Conservation (phyloP, 2,888 invertebrate species). For the Trypoxylon attenuatum region DNA sequence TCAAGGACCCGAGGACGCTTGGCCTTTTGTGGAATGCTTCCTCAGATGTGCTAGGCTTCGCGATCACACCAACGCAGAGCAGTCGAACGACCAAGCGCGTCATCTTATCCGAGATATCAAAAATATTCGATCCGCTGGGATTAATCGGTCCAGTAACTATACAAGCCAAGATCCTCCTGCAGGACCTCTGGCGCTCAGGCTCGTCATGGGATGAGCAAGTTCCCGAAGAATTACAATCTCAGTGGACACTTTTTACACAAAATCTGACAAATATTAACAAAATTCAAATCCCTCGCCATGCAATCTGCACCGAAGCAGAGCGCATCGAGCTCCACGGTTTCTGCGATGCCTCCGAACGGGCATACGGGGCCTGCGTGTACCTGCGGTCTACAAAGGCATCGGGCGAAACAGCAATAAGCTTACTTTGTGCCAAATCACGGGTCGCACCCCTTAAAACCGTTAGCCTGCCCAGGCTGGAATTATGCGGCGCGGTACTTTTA, state of each 20-base stretch:
- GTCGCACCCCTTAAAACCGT: too few relatives aligned
- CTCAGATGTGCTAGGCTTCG: too few relatives aligned
- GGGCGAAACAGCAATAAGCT: too few relatives aligned
- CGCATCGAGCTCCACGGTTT: not conserved
- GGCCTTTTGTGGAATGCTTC: too few relatives aligned
- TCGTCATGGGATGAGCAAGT: not conserved
- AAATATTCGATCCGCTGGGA: too few relatives aligned
- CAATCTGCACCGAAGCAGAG: not conserved
- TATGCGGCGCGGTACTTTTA: too few relatives aligned
- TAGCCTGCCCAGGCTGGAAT: too few relatives aligned
- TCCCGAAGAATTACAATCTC: not conserved
- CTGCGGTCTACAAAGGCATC: not conserved
- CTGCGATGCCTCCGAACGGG: too few relatives aligned
- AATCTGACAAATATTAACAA: not conserved
- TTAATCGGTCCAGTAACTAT: not conserved
- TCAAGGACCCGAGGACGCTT: too few relatives aligned
- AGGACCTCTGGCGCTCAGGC: not conserved
- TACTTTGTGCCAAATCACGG: too few relatives aligned
- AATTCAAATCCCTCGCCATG: not conserved
- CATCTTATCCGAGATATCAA: conserved; percentile 14
- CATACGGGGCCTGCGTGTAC: not conserved
- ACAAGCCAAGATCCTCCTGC: not conserved
- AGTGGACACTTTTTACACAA: not conserved
- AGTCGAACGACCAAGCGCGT: too few relatives aligned
- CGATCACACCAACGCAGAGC: too few relatives aligned